Evolutionary conservation across 2,113 vertebrate genomes (phyloP).

Genomic region (Syngnathoides biaculeatus): DNA sequence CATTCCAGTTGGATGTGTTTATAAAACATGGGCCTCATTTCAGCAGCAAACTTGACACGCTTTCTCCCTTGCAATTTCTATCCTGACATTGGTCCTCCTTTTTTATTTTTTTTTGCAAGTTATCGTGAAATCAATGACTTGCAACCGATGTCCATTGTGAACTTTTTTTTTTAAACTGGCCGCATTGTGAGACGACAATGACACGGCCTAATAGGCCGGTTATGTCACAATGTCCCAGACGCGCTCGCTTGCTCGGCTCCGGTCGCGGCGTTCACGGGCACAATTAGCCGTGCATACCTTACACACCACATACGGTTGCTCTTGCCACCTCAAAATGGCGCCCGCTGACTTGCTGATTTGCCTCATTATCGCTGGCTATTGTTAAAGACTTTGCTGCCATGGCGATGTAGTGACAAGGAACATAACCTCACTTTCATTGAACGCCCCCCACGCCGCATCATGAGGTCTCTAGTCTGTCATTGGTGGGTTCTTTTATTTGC

Average conservation of each 20-base stretch:
- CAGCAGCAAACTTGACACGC: not conserved
- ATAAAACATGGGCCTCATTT: too few relatives aligned
- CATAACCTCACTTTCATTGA: not conserved
- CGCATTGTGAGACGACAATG: not conserved
- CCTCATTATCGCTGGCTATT: conserved; percentile 14
- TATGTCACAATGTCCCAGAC: not conserved
- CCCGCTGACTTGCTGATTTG: conserved; percentile 11
- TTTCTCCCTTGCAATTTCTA: not conserved
- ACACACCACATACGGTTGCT: conserved; percentile 22
- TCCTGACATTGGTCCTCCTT: not conserved
- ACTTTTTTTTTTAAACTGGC: not conserved
- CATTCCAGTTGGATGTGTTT: too few relatives aligned
- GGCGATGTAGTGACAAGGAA: conserved; percentile 13
- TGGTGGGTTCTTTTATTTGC: not conserved
- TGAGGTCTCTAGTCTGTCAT: not conserved
- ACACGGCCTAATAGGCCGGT: not conserved
- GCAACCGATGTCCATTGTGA: not conserved
- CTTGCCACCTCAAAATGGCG: conserved; percentile 42
- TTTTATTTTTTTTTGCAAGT: not conserved
- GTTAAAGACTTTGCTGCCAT: conserved; percentile 28
- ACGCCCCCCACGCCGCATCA: not conserved
- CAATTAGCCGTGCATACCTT: conserved; percentile 18
- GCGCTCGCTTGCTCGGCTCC: conserved; percentile 1
- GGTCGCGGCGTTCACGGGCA: not conserved
- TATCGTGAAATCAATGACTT: not conserved